Conservation (phyloP, 2,888 invertebrate species). For the Dromius quadrimaculatus region DNA sequence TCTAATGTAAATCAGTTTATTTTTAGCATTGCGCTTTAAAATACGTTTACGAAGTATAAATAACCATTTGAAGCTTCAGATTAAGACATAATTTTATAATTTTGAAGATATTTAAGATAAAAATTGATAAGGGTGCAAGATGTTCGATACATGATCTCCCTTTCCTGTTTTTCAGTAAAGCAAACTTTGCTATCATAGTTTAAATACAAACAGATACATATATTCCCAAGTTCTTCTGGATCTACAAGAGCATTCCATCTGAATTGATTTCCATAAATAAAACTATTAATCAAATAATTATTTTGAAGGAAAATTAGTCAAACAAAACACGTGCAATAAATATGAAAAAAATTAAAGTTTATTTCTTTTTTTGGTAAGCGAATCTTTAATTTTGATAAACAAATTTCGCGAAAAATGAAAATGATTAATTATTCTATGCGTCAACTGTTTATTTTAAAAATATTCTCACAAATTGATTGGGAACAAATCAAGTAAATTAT, state of each 20-base stretch:
- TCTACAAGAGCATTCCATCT: constrained; percentile 22
- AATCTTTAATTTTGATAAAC: background rate
- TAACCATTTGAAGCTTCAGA: background rate
- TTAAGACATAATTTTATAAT: background rate
- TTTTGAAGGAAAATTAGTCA: constrained; percentile 9
- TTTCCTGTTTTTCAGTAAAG: constrained; percentile 30
- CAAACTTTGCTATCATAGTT: constrained; percentile 45
- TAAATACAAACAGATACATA: constrained; percentile 34
- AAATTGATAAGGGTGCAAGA: constrained; percentile 15
- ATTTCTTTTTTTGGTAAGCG: background rate
- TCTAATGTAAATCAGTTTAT: background rate
- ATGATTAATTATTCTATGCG: background rate
- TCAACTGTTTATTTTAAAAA: background rate
- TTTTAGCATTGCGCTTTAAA: constrained; percentile 2
- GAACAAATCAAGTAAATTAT: too few relatives aligned
- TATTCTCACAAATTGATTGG: constrained; percentile 20
- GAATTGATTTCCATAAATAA: constrained; percentile 17
- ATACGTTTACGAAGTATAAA: too few relatives aligned
- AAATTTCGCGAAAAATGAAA: background rate
- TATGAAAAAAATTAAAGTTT: too few relatives aligned
- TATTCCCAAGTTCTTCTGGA: constrained; percentile 7
- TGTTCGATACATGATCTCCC: constrained; percentile 5
- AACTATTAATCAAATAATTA: too few relatives aligned
- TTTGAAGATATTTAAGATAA: background rate
- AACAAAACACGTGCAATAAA: too few relatives aligned